Percentiles rank a stretch among this genome's conserved stretches.
Evolutionary conservation across 2,888 invertebrate species (phyloP).

Genomic region (Dicycla oo): DNA sequence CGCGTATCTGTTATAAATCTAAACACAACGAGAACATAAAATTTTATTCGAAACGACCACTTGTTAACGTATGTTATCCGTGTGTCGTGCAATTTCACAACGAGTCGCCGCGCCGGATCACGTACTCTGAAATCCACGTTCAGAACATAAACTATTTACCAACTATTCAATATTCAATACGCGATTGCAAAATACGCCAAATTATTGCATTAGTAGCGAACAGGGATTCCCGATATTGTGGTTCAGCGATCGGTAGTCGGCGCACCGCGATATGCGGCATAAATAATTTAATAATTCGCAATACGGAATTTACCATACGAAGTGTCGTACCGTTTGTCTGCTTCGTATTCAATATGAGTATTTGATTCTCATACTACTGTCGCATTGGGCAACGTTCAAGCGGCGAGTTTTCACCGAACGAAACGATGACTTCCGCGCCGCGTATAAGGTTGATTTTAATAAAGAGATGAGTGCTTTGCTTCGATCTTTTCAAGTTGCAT

Average conservation of each 20-base stretch:
- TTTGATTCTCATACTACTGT: constrained; percentile 90
- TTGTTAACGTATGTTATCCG: constrained; percentile 86
- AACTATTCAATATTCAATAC: constrained; percentile 90
- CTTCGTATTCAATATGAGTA: constrained; percentile 90
- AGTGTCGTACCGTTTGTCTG: constrained; percentile 89
- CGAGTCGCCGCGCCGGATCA: constrained; percentile 83
- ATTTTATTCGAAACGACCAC: constrained; percentile 84
- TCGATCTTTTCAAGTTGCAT: constrained; percentile 87
- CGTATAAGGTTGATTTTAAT: constrained; percentile 80
- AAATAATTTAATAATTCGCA: constrained; percentile 91
- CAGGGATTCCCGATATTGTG: constrained; percentile 90
- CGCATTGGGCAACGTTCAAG: constrained; percentile 87
- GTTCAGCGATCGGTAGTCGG: constrained; percentile 87
- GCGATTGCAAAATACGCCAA: constrained; percentile 90
- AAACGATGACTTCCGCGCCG: constrained; percentile 78
- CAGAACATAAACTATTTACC: constrained; percentile 90
- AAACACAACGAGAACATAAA: constrained; percentile 83
- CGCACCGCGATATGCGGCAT: constrained; percentile 88
- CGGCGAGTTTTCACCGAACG: constrained; percentile 76
- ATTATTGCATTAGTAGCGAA: constrained; percentile 90
- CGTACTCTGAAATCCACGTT: constrained; percentile 88
- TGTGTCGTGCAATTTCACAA: constrained; percentile 87
- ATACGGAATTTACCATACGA: constrained; percentile 90
- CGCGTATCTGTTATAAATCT: constrained; percentile 81
- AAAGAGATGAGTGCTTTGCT: constrained; percentile 71